These are phyloP conservation scores for Eutolmus rufibarbis DNA, from an alignment of 2,888 invertebrate species.

Conservation along the genomic window DNA sequence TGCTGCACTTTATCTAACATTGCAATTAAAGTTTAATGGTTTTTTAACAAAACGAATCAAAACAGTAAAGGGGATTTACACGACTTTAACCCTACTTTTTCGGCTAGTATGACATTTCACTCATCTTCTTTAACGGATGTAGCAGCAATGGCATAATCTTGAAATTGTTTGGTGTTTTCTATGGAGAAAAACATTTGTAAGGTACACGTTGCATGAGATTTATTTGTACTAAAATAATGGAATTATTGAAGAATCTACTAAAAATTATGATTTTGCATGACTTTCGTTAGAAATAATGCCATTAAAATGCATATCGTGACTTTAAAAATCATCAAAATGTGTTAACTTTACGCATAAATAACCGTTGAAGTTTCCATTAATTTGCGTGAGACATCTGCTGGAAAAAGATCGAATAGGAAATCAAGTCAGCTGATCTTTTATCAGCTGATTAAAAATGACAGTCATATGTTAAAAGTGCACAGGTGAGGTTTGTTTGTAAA, in stretches of 20 bases:
- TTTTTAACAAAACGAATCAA: not conserved
- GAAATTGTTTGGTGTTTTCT: not conserved
- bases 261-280: too few relatives aligned
- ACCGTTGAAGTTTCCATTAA: not conserved
- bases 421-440: not conserved
- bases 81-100: not conserved
- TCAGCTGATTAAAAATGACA: not conserved
- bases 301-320: too few relatives aligned
- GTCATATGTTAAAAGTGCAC: not conserved
- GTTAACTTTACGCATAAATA: not conserved
- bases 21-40: not conserved
- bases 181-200: not conserved
- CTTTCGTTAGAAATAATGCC: too few relatives aligned
- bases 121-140: too few relatives aligned
- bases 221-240: not conserved
- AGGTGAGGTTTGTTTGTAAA: not conserved
- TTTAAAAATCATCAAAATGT: not conserved
- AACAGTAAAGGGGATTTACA: not conserved
- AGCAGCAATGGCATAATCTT: too few relatives aligned
- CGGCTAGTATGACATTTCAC: too few relatives aligned
- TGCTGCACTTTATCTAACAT: constrained; percentile 85
- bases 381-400: not conserved
- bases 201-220: not conserved
- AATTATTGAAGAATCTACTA: too few relatives aligned
- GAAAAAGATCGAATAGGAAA: not conserved